A percentile compares a stretch with the other conserved stretches of the same genome.
These are phyloP conservation scores for Cynocephalus volans DNA, from an alignment of 2,113 vertebrate species.

Conservation along the genomic window DNA sequence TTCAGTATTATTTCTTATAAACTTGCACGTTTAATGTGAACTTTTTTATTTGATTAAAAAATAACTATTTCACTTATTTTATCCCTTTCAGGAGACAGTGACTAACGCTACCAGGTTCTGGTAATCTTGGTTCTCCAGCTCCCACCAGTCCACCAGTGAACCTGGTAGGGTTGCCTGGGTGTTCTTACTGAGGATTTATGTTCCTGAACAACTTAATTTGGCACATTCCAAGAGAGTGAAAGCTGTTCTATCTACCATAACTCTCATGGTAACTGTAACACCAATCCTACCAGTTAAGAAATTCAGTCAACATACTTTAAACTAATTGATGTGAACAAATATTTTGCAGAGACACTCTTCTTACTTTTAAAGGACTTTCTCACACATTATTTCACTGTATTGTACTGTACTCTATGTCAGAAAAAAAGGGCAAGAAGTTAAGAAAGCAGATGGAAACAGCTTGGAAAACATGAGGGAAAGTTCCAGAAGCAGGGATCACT, in stretches of 20 bases:
- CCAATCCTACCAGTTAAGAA: neutral
- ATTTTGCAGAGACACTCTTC: conserved; percentile 26
- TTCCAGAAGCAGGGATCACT: neutral
- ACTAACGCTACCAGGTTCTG: neutral
- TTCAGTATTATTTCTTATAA: conserved; percentile 36
- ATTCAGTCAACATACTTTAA: conserved; percentile 48
- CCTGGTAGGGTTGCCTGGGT: neutral
- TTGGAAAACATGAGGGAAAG: neutral
- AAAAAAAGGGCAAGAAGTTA: conserved; percentile 37
- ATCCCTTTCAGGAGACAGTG: neutral
- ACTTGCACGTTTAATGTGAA: conserved; percentile 35
- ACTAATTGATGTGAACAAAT: conserved; percentile 38
- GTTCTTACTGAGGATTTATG: neutral
- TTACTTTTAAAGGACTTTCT: conserved; percentile 14
- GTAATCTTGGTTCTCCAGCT: conserved; percentile 1
- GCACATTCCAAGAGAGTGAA: neutral
- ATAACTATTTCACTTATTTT: conserved; percentile 22
- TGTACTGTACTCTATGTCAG: neutral
- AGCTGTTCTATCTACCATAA: conserved; percentile 7
- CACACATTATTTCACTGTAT: neutral
- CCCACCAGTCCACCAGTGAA: neutral
- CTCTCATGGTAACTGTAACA: neutral
- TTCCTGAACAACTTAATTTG: neutral
- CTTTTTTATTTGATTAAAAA: neutral
- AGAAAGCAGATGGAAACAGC: neutral